phyloP scores from a whole-genome alignment of 2,113 vertebrate genomes.

The Candoia aspera region DNA sequence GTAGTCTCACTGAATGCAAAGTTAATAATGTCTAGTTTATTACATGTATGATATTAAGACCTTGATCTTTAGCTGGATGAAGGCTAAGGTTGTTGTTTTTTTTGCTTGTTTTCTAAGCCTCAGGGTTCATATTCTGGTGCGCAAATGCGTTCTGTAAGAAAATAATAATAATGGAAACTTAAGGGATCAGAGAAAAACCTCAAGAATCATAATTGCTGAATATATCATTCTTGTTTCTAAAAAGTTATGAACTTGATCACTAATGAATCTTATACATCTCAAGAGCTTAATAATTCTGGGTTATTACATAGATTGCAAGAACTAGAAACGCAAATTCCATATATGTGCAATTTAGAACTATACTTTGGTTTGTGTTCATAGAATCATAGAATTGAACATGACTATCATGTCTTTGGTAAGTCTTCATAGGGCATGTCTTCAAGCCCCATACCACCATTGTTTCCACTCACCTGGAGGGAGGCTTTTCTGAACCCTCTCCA shows the following conservation, averaged over 20 bases:
- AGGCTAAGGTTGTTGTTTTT: background rate
- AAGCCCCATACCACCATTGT: background rate
- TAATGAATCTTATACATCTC: background rate
- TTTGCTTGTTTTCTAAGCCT: background rate
- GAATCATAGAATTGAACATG: background rate
- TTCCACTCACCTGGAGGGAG: too few relatives aligned
- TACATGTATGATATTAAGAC: background rate
- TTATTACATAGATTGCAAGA: background rate
- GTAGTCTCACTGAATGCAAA: background rate
- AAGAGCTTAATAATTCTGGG: background rate
- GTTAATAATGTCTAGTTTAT: background rate
- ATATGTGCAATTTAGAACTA: background rate
- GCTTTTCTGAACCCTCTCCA: background rate
- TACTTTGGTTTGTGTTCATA: background rate
- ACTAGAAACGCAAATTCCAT: background rate
- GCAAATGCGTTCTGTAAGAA: background rate
- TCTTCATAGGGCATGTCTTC: background rate
- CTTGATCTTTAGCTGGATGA: background rate
- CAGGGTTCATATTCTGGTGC: background rate
- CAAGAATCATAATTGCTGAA: background rate
- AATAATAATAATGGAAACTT: background rate
- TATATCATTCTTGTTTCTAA: background rate
- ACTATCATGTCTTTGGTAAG: background rate
- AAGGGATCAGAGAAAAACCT: background rate
- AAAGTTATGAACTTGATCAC: background rate